phyloP scores from a whole-genome alignment of 37 sponge, comb jelly and placozoan species.

The Hormiphora californensis region DNA sequence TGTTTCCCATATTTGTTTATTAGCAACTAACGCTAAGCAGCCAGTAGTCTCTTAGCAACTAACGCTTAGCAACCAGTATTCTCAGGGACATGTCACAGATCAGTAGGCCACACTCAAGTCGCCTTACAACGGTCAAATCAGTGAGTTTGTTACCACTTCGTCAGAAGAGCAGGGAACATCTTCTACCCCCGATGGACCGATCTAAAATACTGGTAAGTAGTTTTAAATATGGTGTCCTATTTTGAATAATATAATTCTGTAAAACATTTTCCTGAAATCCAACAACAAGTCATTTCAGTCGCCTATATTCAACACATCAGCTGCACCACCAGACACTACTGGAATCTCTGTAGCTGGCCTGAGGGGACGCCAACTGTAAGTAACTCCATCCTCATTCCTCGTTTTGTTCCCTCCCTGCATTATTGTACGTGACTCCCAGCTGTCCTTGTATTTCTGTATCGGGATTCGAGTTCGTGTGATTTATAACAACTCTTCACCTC shows the following conservation, averaged over 20 bases:
- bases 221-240: background rate
- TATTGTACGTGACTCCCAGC: background rate
- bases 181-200: slow-evolving; percentile 7
- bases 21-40: too few species aligned
- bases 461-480: background rate
- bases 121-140: background rate
- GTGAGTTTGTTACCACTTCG: slow-evolving; percentile 20
- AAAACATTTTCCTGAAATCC: too few species aligned
- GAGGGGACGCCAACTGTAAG: slow-evolving; percentile 25
- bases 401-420: background rate
- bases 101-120: background rate
- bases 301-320: slow-evolving; percentile 48
- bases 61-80: too few species aligned
- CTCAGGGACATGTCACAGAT: slow-evolving; percentile 28
- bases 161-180: slow-evolving; percentile 1
- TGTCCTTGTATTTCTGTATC: too few species aligned
- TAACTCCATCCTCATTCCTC: background rate
- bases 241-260: slow-evolving; percentile 26
- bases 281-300: slow-evolving; percentile 48
- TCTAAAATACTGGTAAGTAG: slow-evolving; percentile 16
- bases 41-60: too few species aligned
- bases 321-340: slow-evolving; percentile 12
- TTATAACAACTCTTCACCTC: background rate
- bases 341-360: slow-evolving; percentile 36
- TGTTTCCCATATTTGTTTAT: too few species aligned